These are phyloP conservation scores for Centropristis striata DNA, from an alignment of 2,113 vertebrate species.

Conservation along the genomic window DNA sequence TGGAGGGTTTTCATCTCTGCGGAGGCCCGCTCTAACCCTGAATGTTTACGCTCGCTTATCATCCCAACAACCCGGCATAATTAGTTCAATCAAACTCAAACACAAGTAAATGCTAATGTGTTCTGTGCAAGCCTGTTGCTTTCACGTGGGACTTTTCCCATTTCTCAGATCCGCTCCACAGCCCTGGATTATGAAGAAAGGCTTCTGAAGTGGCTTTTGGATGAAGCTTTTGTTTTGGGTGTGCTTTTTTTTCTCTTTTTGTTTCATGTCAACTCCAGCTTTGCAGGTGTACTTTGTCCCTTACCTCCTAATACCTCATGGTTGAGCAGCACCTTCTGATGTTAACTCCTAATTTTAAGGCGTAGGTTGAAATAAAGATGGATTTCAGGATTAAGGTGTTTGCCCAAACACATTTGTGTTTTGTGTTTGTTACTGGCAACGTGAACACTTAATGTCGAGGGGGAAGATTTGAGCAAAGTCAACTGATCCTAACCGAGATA, in stretches of 20 bases:
- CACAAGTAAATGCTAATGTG: slow-evolving; percentile 62
- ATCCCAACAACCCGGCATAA: slow-evolving; percentile 68
- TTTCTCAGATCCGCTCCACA: slow-evolving; percentile 70
- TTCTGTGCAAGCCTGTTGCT: slow-evolving; percentile 74
- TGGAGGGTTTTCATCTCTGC: slow-evolving; percentile 68
- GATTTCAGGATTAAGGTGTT: slow-evolving; percentile 65
- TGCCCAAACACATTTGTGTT: slow-evolving; percentile 54
- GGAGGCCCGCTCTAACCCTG: slow-evolving; percentile 62
- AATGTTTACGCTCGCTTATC: slow-evolving; percentile 69
- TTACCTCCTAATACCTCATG: slow-evolving; percentile 51
- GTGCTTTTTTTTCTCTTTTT: slow-evolving; percentile 55
- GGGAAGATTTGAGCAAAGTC: slow-evolving; percentile 29
- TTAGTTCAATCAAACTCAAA: slow-evolving; percentile 79
- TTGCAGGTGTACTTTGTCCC: slow-evolving; percentile 76
- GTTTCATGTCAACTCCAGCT: slow-evolving; percentile 74
- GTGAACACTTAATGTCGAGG: slow-evolving; percentile 9
- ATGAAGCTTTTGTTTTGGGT: slow-evolving; percentile 74
- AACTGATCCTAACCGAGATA: slow-evolving; percentile 32
- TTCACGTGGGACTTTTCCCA: slow-evolving; percentile 80
- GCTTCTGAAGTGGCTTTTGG: slow-evolving; percentile 72
- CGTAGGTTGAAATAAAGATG: slow-evolving; percentile 60
- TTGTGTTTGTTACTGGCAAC: slow-evolving; percentile 42
- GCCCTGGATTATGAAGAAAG: slow-evolving; percentile 76
- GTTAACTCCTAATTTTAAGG: slow-evolving; percentile 66
- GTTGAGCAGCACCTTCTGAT: slow-evolving; percentile 60